These are phyloP conservation scores for Nasonia longicornis DNA, from an alignment of 1,140 invertebrate species.

Conservation along the genomic window DNA sequence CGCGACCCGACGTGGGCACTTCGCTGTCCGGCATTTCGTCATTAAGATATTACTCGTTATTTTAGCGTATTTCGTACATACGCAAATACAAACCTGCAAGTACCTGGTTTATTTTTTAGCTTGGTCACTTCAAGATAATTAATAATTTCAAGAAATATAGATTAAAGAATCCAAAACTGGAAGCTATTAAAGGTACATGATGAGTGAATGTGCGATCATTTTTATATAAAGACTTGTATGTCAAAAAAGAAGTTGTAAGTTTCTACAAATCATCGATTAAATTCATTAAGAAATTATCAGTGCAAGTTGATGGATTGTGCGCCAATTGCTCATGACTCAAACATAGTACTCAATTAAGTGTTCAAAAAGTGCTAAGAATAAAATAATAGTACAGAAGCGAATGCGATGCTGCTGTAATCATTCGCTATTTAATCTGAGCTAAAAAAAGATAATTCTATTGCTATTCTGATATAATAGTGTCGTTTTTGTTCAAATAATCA, in stretches of 20 bases:
- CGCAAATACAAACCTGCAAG: neutral
- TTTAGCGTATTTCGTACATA: conserved; percentile 28
- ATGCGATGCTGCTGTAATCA: neutral
- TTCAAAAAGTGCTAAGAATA: neutral
- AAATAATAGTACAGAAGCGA: neutral
- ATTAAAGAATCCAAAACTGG: neutral
- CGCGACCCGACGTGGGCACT: conserved; percentile 69
- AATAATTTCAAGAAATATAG: neutral
- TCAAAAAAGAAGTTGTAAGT: neutral
- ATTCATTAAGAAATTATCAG: neutral
- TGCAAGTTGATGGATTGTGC: neutral
- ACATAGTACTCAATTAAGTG: neutral
- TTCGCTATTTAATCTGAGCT: neutral
- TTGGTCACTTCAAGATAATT: neutral
- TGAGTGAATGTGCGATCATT: neutral
- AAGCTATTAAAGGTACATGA: too few species aligned
- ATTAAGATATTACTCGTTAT: conserved; percentile 67
- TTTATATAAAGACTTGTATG: neutral
- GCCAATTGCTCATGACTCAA: neutral
- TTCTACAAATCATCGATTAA: neutral
- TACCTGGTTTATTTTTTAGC: conserved; percentile 30
- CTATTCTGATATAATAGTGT: neutral
- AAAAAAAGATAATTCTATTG: neutral
- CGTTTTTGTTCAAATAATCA: neutral
- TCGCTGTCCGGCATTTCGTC: conserved; percentile 69